phyloP scores from a whole-genome alignment of 2,113 vertebrate genomes.

The Ornithorhynchus anatinus region DNA sequence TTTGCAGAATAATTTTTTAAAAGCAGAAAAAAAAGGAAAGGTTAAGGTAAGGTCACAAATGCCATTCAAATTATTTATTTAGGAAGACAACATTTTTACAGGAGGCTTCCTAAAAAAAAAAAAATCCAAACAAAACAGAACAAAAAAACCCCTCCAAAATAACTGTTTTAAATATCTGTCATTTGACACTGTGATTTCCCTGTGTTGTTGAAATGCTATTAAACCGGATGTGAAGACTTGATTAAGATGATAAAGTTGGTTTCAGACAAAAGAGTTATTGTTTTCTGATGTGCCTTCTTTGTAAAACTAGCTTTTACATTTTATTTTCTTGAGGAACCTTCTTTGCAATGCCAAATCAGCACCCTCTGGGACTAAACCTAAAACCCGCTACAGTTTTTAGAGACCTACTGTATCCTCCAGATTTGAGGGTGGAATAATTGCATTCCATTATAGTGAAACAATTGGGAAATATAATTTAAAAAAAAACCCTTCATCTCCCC shows the following conservation, averaged over 20 bases:
- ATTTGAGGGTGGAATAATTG: neutral
- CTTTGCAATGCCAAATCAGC: neutral
- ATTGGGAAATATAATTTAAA: neutral
- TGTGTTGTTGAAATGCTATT: neutral
- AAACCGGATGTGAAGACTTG: neutral
- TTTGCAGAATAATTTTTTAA: neutral
- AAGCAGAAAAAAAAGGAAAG: constrained; percentile 1
- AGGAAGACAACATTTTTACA: too few relatives aligned
- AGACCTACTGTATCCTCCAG: neutral
- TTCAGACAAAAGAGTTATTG: neutral
- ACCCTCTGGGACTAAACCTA: neutral
- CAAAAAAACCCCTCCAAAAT: too few relatives aligned
- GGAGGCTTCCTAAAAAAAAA: too few relatives aligned
- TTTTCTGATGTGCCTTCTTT: neutral
- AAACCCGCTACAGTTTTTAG: neutral
- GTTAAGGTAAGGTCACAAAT: too few relatives aligned
- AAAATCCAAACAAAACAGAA: too few relatives aligned
- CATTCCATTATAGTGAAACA: constrained; percentile 6
- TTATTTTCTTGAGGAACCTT: neutral
- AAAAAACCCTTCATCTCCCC: neutral
- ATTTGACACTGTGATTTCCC: neutral
- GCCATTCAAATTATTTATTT: too few relatives aligned
- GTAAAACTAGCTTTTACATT: neutral
- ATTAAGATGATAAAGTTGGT: neutral
- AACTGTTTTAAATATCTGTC: too few relatives aligned